Percentiles rank a stretch among this genome's conserved stretches.
Conservation (phyloP, 2,113 vertebrate genomes). For the Vimba vimba region DNA sequence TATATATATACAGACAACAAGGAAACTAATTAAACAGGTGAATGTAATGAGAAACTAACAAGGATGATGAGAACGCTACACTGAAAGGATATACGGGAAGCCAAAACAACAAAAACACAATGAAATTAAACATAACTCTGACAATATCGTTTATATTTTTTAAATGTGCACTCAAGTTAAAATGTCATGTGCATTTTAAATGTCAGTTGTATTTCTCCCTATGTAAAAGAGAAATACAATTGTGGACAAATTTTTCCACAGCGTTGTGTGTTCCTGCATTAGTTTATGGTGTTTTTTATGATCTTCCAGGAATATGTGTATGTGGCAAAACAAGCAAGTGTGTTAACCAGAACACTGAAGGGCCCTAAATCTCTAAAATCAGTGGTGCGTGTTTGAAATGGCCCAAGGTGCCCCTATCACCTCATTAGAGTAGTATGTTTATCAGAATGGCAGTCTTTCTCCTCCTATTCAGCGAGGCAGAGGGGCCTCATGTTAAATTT, state of each 20-base stretch:
- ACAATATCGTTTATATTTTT: no score
- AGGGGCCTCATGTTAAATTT: constrained; percentile 56
- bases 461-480: constrained; percentile 21
- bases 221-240: no score
- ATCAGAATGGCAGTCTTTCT: constrained; percentile 25
- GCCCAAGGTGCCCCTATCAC: constrained; percentile 13
- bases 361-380: constrained; percentile 15
- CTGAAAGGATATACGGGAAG: no score
- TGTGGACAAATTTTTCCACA: not conserved
- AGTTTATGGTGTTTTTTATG: not conserved
- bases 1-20: no score
- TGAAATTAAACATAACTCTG: no score
- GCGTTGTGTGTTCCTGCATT: not conserved
- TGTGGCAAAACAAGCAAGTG: not conserved
- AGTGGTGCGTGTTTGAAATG: constrained; percentile 8
- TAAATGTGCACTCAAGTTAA: not conserved
- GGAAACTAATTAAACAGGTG: no score
- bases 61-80: no score
- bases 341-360: not conserved
- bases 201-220: not conserved
- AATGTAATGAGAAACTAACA: no score
- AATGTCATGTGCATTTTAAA: not conserved
- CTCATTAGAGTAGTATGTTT: constrained; percentile 23
- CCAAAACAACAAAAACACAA: no score
- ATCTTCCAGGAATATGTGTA: not conserved